phyloP scores from a whole-genome alignment of 2,113 vertebrate genomes.

The Semicossyphus pulcher region DNA sequence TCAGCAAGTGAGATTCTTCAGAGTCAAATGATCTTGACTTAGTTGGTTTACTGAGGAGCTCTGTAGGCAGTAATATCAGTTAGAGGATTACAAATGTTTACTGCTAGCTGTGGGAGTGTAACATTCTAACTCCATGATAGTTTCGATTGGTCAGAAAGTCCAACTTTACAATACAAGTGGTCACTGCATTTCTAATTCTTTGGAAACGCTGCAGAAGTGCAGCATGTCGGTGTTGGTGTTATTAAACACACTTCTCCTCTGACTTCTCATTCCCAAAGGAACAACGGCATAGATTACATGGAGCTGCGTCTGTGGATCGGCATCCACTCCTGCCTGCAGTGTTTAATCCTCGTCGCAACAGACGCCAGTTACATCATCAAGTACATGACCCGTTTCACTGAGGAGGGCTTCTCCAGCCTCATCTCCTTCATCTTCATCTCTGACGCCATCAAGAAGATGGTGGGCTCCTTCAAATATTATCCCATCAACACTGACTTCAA shows the following conservation, averaged over 20 bases:
- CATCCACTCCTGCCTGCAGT: conserved; percentile 95
- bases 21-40: background rate
- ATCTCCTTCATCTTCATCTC: conserved; percentile 99
- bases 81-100: too few relatives aligned
- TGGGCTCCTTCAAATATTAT: conserved; percentile 90
- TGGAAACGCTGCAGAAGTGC: too few relatives aligned
- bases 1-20: conserved; percentile 93
- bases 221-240: too few relatives aligned
- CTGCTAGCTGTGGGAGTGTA: too few relatives aligned
- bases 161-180: too few relatives aligned
- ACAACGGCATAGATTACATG: conserved; percentile 94
- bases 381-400: conserved; percentile 98
- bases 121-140: too few relatives aligned
- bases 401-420: conserved; percentile 98
- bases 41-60: background rate
- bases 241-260: background rate
- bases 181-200: too few relatives aligned
- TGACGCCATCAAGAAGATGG: conserved; percentile 98
- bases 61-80: conserved; percentile 3
- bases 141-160: too few relatives aligned
- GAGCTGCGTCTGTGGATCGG: conserved; percentile 98
- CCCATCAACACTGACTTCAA: conserved; percentile 95
- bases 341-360: conserved; percentile 92
- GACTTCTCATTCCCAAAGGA: conserved; percentile 73
- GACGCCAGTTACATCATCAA: conserved; percentile 98